Conservation (phyloP, 92 coral and sea anemone genomes). For the Siderastrea radians region DNA sequence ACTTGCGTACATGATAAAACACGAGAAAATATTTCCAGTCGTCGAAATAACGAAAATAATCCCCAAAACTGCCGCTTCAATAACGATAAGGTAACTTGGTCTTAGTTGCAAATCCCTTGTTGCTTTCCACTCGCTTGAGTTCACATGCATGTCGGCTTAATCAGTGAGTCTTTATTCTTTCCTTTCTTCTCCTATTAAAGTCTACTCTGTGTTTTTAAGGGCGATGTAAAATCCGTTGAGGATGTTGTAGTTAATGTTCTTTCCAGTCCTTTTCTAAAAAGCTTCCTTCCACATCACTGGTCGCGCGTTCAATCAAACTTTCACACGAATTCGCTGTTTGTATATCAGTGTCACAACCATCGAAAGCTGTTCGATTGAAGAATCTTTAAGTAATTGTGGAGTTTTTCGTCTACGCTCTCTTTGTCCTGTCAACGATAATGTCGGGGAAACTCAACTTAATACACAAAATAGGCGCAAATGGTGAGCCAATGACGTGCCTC, state of each 20-base stretch:
- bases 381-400: background rate
- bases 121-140: slow-evolving; percentile 37
- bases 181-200: background rate
- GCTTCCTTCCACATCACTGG: background rate
- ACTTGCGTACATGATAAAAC: slow-evolving; percentile 71
- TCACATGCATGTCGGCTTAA: background rate
- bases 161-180: background rate
- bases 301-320: background rate
- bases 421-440: background rate
- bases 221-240: background rate
- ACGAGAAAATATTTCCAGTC: slow-evolving; percentile 65
- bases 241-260: too few species aligned
- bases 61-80: slow-evolving; percentile 57
- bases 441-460: background rate
- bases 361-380: background rate
- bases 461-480: background rate
- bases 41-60: slow-evolving; percentile 52
- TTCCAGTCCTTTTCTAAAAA: background rate
- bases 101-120: slow-evolving; percentile 57
- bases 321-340: background rate
- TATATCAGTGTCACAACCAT: background rate
- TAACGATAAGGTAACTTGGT: slow-evolving; percentile 50
- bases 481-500: background rate
- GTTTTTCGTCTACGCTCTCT: background rate
- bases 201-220: background rate